Percentiles rank a stretch among this genome's conserved stretches.
These are phyloP conservation scores for Nomada flava DNA, from an alignment of 2,888 invertebrate species.

Conservation along the genomic window DNA sequence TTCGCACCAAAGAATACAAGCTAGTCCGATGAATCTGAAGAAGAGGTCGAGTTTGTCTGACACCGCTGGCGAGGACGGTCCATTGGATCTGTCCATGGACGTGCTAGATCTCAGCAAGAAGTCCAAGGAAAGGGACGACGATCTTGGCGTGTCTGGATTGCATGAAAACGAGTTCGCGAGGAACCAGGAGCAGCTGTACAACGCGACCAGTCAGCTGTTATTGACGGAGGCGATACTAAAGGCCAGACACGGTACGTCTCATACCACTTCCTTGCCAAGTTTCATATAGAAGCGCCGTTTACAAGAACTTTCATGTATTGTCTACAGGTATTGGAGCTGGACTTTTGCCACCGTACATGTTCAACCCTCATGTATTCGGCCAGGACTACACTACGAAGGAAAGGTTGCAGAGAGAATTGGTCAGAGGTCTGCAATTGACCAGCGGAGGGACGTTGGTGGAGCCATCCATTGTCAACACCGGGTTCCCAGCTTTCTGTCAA, in stretches of 20 bases:
- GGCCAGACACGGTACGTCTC: conserved; percentile 80
- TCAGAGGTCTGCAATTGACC: conserved; percentile 88
- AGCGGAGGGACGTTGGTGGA: conserved; percentile 88
- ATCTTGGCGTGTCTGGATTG: no score
- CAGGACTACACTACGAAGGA: conserved; percentile 88
- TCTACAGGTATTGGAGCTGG: conserved; percentile 86
- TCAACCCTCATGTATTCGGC: conserved; percentile 89
- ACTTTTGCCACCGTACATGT: conserved; percentile 87
- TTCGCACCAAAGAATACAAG: conserved; percentile 80
- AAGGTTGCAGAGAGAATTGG: conserved; percentile 88
- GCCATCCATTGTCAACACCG: conserved; percentile 72
- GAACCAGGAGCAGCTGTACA: conserved; percentile 73
- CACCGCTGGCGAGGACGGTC: conserved; percentile 82
- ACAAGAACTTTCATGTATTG: conserved; percentile 78
- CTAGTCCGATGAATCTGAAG: conserved; percentile 80
- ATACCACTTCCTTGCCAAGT: conserved; percentile 75
- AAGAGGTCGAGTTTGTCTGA: conserved; percentile 58
- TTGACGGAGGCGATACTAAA: conserved; percentile 89
- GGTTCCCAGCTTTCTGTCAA: conserved; percentile 67
- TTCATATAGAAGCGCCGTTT: conserved; percentile 79
- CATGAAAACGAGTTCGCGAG: conserved; percentile 68
- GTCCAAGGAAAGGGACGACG: conserved; percentile 70
- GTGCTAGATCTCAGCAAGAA: conserved; percentile 94
- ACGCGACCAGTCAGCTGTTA: conserved; percentile 86
- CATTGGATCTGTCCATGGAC: conserved; percentile 91